Conservation (phyloP, 2,888 invertebrate species). For the Ferrisia virgata region DNA sequence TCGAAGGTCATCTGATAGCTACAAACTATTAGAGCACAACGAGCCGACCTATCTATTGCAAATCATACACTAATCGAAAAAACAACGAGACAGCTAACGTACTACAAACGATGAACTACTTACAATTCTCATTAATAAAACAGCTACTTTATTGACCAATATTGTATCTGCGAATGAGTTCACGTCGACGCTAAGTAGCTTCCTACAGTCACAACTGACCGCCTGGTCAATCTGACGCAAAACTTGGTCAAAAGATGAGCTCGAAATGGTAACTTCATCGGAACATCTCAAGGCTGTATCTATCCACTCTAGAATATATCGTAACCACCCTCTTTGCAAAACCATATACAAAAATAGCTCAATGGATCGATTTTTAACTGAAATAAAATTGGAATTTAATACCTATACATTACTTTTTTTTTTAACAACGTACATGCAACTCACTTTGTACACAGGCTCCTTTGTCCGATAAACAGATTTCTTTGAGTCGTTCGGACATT, state of each 20-base stretch:
- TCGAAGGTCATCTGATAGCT: neutral
- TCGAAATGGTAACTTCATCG: slow-evolving; percentile 49
- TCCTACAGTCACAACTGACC: slow-evolving; percentile 45
- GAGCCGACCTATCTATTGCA: neutral
- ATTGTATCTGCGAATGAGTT: slow-evolving; percentile 48
- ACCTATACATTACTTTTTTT: no score
- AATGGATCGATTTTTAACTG: slow-evolving; percentile 54
- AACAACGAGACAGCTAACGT: neutral
- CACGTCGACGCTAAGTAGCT: slow-evolving; percentile 12
- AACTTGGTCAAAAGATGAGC: slow-evolving; percentile 46
- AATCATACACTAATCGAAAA: neutral
- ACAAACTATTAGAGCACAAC: neutral
- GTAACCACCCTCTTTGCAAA: slow-evolving; percentile 61
- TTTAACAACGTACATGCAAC: no score
- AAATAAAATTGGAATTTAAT: slow-evolving; percentile 12
- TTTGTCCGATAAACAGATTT: slow-evolving; percentile 28
- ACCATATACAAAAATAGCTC: slow-evolving; percentile 61
- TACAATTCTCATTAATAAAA: slow-evolving; percentile 58
- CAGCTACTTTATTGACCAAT: slow-evolving; percentile 58
- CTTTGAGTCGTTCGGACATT: slow-evolving; percentile 57
- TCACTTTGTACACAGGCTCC: slow-evolving; percentile 34
- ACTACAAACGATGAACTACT: neutral
- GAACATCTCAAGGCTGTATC: slow-evolving; percentile 57
- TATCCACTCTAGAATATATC: slow-evolving; percentile 63
- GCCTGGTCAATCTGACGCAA: slow-evolving; percentile 47